Evolutionary conservation across 2,797 vertebrate species (phyloP), one percentile per base, ranked within the genome.

Genomic region (Ptychadena robeensis): DNA sequence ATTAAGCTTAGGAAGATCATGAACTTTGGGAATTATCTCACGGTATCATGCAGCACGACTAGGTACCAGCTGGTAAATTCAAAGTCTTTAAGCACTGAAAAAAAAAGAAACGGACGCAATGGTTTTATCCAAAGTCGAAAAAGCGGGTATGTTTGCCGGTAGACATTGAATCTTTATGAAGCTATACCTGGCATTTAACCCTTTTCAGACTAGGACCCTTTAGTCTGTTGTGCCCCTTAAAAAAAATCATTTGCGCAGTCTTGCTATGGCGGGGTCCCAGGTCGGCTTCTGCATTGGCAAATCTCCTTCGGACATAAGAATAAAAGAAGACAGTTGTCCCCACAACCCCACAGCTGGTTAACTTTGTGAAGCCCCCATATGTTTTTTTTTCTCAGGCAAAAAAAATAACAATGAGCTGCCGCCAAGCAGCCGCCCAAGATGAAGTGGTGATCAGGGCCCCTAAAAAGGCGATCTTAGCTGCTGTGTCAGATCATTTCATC

Each of bases 31-130:
- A 27, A 59, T 59, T 25, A n/a, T 27, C 57, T 59, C 61, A 44
- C 74, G 63, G 64, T 76, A 37, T 59, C 8, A 63, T 76, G 61
- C 61, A 40, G 74, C 59, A 65, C 25, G 14, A 66, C 9, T n/a
- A 1, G 53, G 38, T 61, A 48, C 72, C 30, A 18, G 11, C 8
- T 25, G 48, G 18, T 25, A 25, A 25, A 11, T 15, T 37, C 10
- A 48, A 59, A 59, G 22, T 34, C 22, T 66, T 66, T 30, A 66
- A 66, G 28, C 27, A 66, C 14, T 32, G 25, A 66, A n/a, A 27
- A 59, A 59, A 59, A n/a, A 25, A 59, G n/a, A n/a, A n/a, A n/a
- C n/a, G n/a, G n/a, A 59, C 22, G 25, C 40, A 48, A 48, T 48
- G 40, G 40, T 15, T 48, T 48, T 48, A 48, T 48, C 40, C 40